phyloP scores from a whole-genome alignment of 2,113 vertebrate species.

The Pseudonaja textilis region DNA sequence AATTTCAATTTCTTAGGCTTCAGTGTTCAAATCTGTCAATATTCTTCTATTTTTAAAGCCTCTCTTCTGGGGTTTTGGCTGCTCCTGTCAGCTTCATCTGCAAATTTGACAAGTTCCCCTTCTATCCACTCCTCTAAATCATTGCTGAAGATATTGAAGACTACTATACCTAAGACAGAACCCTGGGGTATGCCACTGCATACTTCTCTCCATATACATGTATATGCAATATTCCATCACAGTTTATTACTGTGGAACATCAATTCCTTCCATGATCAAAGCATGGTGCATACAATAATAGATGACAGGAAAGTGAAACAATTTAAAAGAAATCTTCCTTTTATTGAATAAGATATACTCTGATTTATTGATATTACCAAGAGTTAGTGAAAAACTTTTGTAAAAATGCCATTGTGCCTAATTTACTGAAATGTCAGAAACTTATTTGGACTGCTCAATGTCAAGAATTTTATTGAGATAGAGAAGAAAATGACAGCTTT shows the following conservation, averaged over 20 bases:
- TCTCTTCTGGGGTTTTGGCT: neutral
- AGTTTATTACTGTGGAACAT: neutral
- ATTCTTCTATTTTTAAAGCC: too few species aligned
- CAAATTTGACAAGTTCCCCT: neutral
- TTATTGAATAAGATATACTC: neutral
- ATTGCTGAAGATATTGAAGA: neutral
- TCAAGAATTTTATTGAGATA: neutral
- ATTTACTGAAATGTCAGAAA: conserved; percentile 9
- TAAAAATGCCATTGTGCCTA: conserved; percentile 25
- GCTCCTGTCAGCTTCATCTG: neutral
- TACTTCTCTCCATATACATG: neutral
- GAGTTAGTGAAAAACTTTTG: neutral
- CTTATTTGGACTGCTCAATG: conserved; percentile 7
- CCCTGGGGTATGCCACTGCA: neutral
- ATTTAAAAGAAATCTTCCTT: neutral
- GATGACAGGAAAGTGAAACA: neutral
- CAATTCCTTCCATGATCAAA: neutral
- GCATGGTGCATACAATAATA: neutral
- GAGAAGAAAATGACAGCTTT: conserved; percentile 16
- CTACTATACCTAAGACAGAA: neutral
- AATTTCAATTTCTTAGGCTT: too few species aligned
- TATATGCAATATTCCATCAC: neutral
- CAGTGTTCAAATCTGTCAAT: too few species aligned
- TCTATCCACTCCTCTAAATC: neutral
- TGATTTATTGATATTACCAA: conserved; percentile 19